phyloP scores from a whole-genome alignment of 2,113 vertebrate species.

The Erythrocercus mccallii region DNA sequence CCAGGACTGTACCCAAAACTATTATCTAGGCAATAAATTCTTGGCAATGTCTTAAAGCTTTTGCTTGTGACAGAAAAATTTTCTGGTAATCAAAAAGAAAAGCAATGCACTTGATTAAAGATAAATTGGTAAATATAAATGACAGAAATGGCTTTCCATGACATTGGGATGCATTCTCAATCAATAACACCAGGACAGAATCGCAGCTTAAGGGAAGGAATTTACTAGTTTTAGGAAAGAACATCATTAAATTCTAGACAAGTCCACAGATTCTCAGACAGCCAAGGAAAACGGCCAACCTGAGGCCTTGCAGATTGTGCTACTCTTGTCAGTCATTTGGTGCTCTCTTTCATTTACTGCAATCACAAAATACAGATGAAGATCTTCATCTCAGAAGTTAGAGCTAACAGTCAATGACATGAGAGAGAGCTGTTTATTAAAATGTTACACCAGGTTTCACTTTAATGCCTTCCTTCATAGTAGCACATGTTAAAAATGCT shows the following conservation, averaged over 20 bases:
- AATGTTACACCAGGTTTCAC: background rate
- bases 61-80: background rate
- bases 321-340: background rate
- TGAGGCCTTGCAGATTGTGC: background rate
- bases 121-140: background rate
- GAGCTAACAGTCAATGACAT: background rate
- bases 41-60: background rate
- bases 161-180: background rate
- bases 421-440: background rate
- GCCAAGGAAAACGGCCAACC: background rate
- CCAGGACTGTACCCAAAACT: background rate
- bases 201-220: background rate
- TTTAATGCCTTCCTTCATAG: background rate
- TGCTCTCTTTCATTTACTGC: background rate
- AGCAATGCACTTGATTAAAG: background rate
- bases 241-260: background rate
- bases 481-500: background rate
- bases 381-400: background rate
- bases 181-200: background rate
- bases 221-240: background rate
- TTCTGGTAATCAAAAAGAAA: background rate
- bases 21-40: background rate
- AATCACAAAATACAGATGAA: background rate
- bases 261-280: background rate
- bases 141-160: background rate